phyloP scores from a whole-genome alignment of 23 tunicate species.

The Trididemnum nubilum region DNA sequence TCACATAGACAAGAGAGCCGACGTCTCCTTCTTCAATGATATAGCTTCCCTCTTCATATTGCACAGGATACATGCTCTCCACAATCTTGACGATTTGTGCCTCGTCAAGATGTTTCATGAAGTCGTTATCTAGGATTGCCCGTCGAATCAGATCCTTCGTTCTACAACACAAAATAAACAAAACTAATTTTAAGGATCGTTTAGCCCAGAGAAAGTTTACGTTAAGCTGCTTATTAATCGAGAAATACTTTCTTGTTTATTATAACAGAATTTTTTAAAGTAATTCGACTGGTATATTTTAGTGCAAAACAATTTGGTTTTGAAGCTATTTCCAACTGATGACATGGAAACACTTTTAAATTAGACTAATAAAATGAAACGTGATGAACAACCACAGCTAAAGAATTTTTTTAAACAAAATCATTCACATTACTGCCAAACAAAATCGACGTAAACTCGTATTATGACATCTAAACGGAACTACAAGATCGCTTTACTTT shows the following conservation, averaged over 20 bases:
- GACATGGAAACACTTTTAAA: too few species aligned
- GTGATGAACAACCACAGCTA: too few species aligned
- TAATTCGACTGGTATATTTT: too few species aligned
- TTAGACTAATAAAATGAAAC: too few species aligned
- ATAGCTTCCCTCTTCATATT: conserved; percentile 63
- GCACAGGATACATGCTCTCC: conserved; percentile 88
- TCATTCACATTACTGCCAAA: too few species aligned
- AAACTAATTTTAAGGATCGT: not conserved
- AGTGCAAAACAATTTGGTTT: too few species aligned
- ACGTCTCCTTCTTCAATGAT: conserved; percentile 91
- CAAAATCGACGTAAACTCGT: too few species aligned
- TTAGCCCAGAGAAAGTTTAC: not conserved
- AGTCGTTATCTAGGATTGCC: conserved; percentile 80
- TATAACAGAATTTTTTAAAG: too few species aligned
- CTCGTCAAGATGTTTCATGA: conserved; percentile 83
- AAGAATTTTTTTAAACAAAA: too few species aligned
- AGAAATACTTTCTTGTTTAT: not conserved
- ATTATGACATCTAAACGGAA: too few species aligned
- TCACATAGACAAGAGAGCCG: conserved; percentile 81
- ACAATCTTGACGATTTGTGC: conserved; percentile 78
- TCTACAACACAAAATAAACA: conserved; percentile 22
- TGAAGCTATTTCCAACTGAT: too few species aligned
- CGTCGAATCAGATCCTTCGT: conserved; percentile 67
- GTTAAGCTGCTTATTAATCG: not conserved
- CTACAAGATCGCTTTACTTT: too few species aligned